These are phyloP conservation scores for Drosophila recens DNA, from an alignment of 2,888 invertebrate genomes.

Conservation along the genomic window DNA sequence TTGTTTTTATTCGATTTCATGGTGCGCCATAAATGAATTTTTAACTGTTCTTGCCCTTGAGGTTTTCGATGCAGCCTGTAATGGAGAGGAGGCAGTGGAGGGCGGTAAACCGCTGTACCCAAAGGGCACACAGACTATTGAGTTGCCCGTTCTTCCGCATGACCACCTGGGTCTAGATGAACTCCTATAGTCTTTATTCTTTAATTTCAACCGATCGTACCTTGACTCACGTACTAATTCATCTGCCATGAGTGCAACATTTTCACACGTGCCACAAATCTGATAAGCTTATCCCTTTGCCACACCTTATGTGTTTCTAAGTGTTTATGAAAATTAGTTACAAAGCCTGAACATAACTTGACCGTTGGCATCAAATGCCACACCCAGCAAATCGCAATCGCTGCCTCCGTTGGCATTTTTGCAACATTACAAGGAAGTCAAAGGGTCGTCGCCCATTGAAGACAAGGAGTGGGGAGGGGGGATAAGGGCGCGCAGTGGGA, in stretches of 20 bases:
- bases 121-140: not conserved
- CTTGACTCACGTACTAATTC: not conserved
- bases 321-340: constrained; percentile 50
- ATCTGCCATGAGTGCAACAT: constrained; percentile 35
- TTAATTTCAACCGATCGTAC: too few relatives aligned
- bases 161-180: not conserved
- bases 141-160: not conserved
- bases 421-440: constrained; percentile 47
- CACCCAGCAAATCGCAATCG: constrained; percentile 22
- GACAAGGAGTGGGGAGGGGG: not conserved
- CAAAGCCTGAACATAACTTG: constrained; percentile 47
- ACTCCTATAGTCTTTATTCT: too few relatives aligned
- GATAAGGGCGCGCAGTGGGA: not conserved
- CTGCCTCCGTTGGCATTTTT: constrained; percentile 10
- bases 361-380: constrained; percentile 28
- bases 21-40: constrained; percentile 79
- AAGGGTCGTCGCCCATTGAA: constrained; percentile 36
- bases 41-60: constrained; percentile 69
- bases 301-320: constrained; percentile 63
- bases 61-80: constrained; percentile 28
- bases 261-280: constrained; percentile 31
- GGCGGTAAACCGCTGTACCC: not conserved
- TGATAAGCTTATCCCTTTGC: constrained; percentile 66
- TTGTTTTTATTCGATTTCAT: constrained; percentile 83
- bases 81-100: not conserved